Evolutionary conservation across 2,797 vertebrate genomes (phyloP), one percentile per base, ranked within the genome.

Genomic region (Lepus oiostolus): DNA sequence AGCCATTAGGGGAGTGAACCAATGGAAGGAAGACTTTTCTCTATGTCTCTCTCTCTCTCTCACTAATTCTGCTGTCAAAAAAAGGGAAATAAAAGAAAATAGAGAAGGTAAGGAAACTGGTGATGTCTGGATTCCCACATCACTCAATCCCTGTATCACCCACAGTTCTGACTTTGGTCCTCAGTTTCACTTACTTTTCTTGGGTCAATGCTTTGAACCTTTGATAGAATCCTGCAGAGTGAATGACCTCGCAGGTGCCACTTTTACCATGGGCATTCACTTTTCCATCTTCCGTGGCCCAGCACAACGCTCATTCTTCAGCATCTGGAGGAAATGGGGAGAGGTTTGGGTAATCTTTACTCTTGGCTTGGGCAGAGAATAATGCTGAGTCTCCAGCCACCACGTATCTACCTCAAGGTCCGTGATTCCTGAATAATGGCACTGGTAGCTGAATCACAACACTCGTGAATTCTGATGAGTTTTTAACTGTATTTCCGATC

Each of bases 151-250:
- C 75, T 67, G 0, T 1, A 35, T 47, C 42, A 72, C 16, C n/a
- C n/a, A 1, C 14, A 24, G 54, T 67, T 62, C 79, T n/a, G n/a
- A 93, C 72, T 50, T 38, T 16, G 47, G 22, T 42, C 63, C 63
- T 93, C n/a, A 14, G 72, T 42, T 30, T 96, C 47, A n/a, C 47
- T 77, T 17, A 11, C 28, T 74, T 93, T 84, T 89, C 72, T 90
- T 81, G 38, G 30, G 24, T 14, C 21, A 52, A 38, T 70, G 42
- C 38, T 93, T 91, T 76, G 50, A 87, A 82, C 9, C 19, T 52
- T 70, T 77, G 24, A 47, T 52, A 58, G 4, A 52, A 71, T 35
- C 11, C 54, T 67, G 84, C 79, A 42, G 52, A 58, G 32, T 5
- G 1, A 54, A 3, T 47, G 62, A 21, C 28, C 21, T 60, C 71